phyloP scores from a whole-genome alignment of 2,888 invertebrate genomes.

The Cephus nigrinus region DNA sequence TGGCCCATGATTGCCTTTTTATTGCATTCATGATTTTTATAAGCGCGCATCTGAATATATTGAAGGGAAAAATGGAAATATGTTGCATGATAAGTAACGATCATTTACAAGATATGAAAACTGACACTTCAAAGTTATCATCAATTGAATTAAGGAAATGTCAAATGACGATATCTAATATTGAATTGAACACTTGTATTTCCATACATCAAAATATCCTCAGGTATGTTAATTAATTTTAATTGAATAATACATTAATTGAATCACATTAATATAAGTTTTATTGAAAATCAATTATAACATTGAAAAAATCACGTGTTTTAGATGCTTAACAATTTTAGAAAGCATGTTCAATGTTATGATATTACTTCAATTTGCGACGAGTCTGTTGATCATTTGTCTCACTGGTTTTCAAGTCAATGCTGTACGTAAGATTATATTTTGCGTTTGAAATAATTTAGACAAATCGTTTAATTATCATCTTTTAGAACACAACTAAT shows the following conservation, averaged over 20 bases:
- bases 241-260: too few relatives aligned
- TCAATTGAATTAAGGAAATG: neutral
- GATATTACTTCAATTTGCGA: conserved; percentile 29
- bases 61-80: conserved; percentile 23
- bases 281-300: neutral
- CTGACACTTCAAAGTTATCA: conserved; percentile 6
- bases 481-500: too few relatives aligned
- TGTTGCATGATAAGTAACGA: conserved; percentile 14
- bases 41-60: conserved; percentile 26
- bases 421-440: conserved; percentile 19
- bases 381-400: conserved; percentile 29
- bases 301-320: neutral
- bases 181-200: conserved; percentile 27
- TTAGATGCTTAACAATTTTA: conserved; percentile 24
- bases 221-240: conserved; percentile 14
- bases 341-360: conserved; percentile 29
- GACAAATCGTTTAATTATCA: too few relatives aligned
- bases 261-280: neutral
- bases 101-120: conserved; percentile 9
- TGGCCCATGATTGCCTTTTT: conserved; percentile 27
- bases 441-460: too few relatives aligned
- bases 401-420: conserved; percentile 30
- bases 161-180: neutral
- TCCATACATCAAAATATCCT: conserved; percentile 27
- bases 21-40: conserved; percentile 27